Percentiles rank a stretch among this genome's conserved stretches.
Evolutionary conservation across 2,888 invertebrate species (phyloP).

Genomic region (Netelia virgata): DNA sequence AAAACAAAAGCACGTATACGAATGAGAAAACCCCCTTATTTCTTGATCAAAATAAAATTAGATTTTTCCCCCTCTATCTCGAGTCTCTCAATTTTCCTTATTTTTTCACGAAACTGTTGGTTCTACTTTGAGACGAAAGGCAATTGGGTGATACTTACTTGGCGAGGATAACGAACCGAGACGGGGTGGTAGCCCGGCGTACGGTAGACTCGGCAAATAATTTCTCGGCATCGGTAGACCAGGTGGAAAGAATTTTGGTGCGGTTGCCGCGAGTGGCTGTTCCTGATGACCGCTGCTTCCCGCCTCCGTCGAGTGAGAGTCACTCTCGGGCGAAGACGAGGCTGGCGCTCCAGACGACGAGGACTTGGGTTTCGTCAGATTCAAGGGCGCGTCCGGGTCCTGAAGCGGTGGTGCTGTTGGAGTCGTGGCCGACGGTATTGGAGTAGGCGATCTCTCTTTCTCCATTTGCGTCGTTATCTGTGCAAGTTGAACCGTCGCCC

Average conservation of each 20-base stretch:
- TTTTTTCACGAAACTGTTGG: no score
- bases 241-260: conserved; percentile 87
- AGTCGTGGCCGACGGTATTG: conserved; percentile 81
- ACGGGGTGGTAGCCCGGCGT: conserved; percentile 88
- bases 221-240: conserved; percentile 87
- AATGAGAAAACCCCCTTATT: neutral
- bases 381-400: conserved; percentile 94
- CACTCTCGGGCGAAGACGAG: conserved; percentile 85
- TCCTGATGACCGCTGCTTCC: conserved; percentile 84
- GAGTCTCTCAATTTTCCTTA: no score
- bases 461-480: conserved; percentile 87
- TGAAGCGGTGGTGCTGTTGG: conserved; percentile 83
- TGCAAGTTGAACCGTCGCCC: conserved; percentile 91
- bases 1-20: neutral
- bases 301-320: conserved; percentile 85
- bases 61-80: no score
- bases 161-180: conserved; percentile 85
- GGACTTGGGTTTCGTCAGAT: conserved; percentile 94
- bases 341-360: conserved; percentile 84
- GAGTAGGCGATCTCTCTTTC: conserved; percentile 83
- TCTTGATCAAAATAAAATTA: neutral
- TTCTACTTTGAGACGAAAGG: neutral
- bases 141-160: conserved; percentile 74
- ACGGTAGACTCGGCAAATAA: conserved; percentile 86
- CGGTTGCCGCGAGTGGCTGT: conserved; percentile 87